Base-by-base conservation (phyloP, 2,113 vertebrate species). In the Equus przewalskii region DNA sequence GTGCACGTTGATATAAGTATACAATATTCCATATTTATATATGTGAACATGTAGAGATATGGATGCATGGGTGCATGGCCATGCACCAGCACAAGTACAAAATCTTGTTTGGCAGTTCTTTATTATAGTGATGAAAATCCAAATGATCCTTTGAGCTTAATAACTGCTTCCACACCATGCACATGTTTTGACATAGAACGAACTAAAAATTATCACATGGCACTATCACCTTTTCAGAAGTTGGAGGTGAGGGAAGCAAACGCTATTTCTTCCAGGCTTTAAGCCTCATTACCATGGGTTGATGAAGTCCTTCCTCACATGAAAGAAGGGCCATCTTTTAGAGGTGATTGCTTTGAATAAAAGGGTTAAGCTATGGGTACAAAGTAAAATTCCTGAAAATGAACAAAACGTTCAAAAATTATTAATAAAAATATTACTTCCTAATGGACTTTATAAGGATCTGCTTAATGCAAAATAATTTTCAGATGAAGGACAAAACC, bases 261-360 rank as follows among this genome's bases (percentile, higher is more conserved):
- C 16, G 1, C 70, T 76, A 62, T 58, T 60, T 67, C 33, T 65
- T 79, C 56, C 41, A 72, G 60, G 6, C 44, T 92, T 62, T 11
- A n/a, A 80, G 41, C n/a, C 64, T 95, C 89, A 94, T 96, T 97
- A 97, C 69, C 72, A 90, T 19, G 36, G 93, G 87, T 56, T 87
- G 94, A 91, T 96, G 80, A 96, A 95, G 70, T 56, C 46, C 80
- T 92, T 94, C 33, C 67, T 81, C 70, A 92, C 54, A 93, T 87
- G 89, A 93, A 93, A 97, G 90, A 62, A 91, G 30, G 28, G 54
- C 5, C 80, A 33, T 82, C 54, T 93, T 97, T 86, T 86, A 93
- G 85, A 78, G 64, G 78, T 24, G 33, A 7, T 87, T 92, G 65
- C 44, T 97, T 91, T 95, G 75, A 96, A 92, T 58, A 41, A 95